Base-by-base conservation (phyloP, 2,113 vertebrate genomes). In the Pyrgilauda ruficollis region DNA sequence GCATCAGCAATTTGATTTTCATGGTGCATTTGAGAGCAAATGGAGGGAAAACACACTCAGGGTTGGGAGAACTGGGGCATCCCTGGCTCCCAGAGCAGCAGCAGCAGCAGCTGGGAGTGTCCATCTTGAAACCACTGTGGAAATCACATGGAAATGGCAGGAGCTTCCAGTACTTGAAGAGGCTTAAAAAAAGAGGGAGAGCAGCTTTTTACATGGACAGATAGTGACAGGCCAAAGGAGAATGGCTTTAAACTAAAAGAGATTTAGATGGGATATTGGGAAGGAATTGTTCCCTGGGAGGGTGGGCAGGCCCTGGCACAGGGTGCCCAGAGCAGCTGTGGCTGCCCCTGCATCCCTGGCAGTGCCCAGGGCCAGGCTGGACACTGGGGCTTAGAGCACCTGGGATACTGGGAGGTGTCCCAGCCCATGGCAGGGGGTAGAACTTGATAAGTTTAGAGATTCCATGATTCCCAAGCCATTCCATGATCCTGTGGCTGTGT, bases 331-430 rank as follows among this genome's bases (percentile, higher is more conserved):
- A 74, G 59, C 2, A 81, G 68, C 68, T 74, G 68, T 23, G 86
- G 59, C 76, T 81, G 77, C 37, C 46, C 61, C 69, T 66, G 69
- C 43, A 61, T 61, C 69, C 33, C 62, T 61, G 87, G n/a, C 0
- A 53, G 13, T 46, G 61, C 0, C 46, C n/a, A 12, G 75, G 39
- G 16, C 24, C 69, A 47, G 46, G 16, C 0, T 75, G 68, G 67
- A 58, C 1, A 1, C 1, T 13, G 19, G 49, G 41, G 56, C 22
- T 50, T 6, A 43, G 61, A 74, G 53, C 28, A 15, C 33, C 61
- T 82, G 61, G 61, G 23, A 2, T 0, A 8, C 13, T 61, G 53
- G 20, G 0, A 61, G 39, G 28, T 53, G 69, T 53, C 15, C 26
- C 30, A 47, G 47, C 39, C 23, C 7, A 5, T 9, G 41, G 49